phyloP scores from a whole-genome alignment of 2,888 invertebrate species.

The Atherix ibis region DNA sequence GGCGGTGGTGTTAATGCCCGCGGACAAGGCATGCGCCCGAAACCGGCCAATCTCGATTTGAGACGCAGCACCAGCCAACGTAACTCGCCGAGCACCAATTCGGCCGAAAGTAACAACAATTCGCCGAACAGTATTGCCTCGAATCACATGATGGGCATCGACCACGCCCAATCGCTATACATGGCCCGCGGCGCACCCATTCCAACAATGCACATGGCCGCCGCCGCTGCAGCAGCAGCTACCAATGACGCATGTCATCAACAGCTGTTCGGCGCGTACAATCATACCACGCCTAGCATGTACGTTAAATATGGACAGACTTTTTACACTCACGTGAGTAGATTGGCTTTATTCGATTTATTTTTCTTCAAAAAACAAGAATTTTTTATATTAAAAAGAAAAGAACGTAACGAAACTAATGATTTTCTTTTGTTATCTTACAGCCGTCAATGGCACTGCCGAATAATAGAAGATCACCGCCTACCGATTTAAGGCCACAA shows the following conservation, averaged over 20 bases:
- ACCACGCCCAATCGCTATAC: constrained; percentile 22
- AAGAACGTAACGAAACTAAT: too few species aligned
- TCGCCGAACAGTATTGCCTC: constrained; percentile 31
- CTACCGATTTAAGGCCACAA: constrained; percentile 27
- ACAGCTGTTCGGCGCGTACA: constrained; percentile 36
- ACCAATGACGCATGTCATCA: constrained; percentile 26
- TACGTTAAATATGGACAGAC: constrained; percentile 33
- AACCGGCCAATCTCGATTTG: constrained; percentile 24
- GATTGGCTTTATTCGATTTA: too few species aligned
- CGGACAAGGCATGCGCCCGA: constrained; percentile 16
- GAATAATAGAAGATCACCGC: constrained; percentile 31
- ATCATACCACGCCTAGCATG: constrained; percentile 34
- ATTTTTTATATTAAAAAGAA: too few species aligned
- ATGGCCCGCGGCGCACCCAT: constrained; percentile 27
- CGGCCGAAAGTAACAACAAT: constrained; percentile 31
- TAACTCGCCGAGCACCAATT: constrained; percentile 32
- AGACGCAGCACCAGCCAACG: constrained; percentile 29
- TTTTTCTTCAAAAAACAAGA: too few species aligned
- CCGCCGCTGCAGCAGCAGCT: constrained; percentile 21
- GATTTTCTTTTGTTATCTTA: too few species aligned
- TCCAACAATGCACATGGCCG: constrained; percentile 23
- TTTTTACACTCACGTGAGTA: constrained; percentile 31
- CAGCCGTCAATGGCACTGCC: constrained; percentile 31
- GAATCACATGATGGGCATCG: constrained; percentile 14
- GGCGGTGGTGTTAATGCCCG: neutral